Percentiles rank a stretch among this genome's conserved stretches.
These are phyloP conservation scores for Hepsetus odoe DNA, from an alignment of 2,113 vertebrate genomes.

Conservation along the genomic window DNA sequence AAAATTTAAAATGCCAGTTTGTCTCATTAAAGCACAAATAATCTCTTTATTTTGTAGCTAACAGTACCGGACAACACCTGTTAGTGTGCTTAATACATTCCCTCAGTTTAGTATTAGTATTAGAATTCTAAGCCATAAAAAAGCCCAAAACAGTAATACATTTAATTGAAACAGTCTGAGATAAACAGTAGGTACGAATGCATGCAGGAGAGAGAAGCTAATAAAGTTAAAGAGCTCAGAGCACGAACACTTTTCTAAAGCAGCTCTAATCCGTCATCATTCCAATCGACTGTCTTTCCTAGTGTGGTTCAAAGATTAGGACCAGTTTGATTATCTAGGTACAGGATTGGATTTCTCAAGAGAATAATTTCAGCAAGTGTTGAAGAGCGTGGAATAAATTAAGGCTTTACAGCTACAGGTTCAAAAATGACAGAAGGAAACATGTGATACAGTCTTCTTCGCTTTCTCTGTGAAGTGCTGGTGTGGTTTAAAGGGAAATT, in stretches of 20 bases:
- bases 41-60: too few relatives aligned
- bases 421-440: constrained; percentile 4
- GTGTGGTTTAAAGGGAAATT: constrained; percentile 7
- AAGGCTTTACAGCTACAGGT: not conserved
- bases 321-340: not conserved
- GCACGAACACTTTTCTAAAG: not conserved
- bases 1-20: too few relatives aligned
- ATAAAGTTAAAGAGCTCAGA: not conserved
- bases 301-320: not conserved
- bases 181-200: not conserved
- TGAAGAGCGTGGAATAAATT: not conserved
- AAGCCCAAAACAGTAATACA: too few relatives aligned
- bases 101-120: too few relatives aligned
- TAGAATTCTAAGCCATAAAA: too few relatives aligned
- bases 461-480: constrained; percentile 11
- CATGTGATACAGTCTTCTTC: not conserved
- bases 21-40: too few relatives aligned
- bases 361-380: not conserved
- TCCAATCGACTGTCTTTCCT: not conserved
- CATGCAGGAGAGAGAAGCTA: not conserved
- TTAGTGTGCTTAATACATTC: too few relatives aligned
- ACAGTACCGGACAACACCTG: too few relatives aligned
- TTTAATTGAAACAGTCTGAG: not conserved
- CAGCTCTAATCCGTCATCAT: not conserved
- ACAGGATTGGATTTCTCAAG: not conserved